Percentiles rank a stretch among this genome's conserved stretches.
phyloP scores from a whole-genome alignment of 1,140 invertebrate genomes.

The Sitophilus oryzae region DNA sequence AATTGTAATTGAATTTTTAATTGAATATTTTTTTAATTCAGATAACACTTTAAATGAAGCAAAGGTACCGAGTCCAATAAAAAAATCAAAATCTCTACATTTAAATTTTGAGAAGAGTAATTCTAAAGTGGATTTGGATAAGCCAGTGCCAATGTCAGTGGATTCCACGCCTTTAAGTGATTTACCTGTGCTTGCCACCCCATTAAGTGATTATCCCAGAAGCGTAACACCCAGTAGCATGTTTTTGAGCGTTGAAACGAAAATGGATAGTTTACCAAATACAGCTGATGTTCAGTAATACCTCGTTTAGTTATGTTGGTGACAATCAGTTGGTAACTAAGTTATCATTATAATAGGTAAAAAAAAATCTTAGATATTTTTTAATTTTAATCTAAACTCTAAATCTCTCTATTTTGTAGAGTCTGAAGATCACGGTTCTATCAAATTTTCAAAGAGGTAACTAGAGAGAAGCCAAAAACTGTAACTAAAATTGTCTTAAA shows the following conservation, averaged over 20 bases:
- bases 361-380: too few relatives aligned
- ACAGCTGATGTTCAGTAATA: conserved; percentile 27
- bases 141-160: conserved; percentile 35
- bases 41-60: too few relatives aligned
- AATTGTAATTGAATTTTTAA: too few relatives aligned
- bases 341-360: too few relatives aligned
- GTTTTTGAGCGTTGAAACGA: conserved; percentile 25
- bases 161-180: conserved; percentile 40
- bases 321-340: too few relatives aligned
- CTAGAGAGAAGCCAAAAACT: conserved; percentile 20
- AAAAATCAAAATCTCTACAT: conserved; percentile 35
- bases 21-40: too few relatives aligned
- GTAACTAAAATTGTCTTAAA: conserved; percentile 35
- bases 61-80: not conserved
- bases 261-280: conserved; percentile 26
- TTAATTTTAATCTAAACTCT: too few relatives aligned
- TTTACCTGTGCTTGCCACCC: conserved; percentile 18
- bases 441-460: conserved; percentile 25
- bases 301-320: too few relatives aligned
- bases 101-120: conserved; percentile 31
- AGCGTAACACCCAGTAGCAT: conserved; percentile 22
- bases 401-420: too few relatives aligned
- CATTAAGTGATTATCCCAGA: conserved; percentile 20
- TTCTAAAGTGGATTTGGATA: conserved; percentile 19
- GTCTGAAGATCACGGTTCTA: too few relatives aligned